These are phyloP conservation scores for Pagetopsis macropterus DNA, from an alignment of 2,797 vertebrate genomes.

Conservation along the genomic window DNA sequence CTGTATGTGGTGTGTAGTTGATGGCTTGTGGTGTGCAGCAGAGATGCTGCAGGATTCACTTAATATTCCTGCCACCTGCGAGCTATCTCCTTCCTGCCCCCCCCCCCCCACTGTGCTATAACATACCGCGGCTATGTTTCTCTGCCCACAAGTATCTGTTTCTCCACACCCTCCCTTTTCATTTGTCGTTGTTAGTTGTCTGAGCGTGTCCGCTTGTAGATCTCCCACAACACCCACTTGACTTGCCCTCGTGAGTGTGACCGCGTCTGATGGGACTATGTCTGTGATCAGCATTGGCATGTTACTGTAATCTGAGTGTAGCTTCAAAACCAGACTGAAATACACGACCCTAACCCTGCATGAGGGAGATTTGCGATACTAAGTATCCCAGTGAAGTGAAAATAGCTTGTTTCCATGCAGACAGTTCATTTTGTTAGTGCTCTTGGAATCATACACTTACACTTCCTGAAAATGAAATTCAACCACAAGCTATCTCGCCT, in stretches of 20 bases:
- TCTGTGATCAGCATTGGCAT: slow-evolving; percentile 16
- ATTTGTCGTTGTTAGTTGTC: slow-evolving; percentile 16
- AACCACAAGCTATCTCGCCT: slow-evolving; percentile 12
- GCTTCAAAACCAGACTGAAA: slow-evolving; percentile 12
- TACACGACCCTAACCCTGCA: background rate
- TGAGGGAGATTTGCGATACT: background rate
- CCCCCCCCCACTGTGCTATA: slow-evolving; percentile 39
- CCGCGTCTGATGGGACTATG: slow-evolving; percentile 8
- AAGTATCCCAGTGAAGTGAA: slow-evolving; percentile 21
- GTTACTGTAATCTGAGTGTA: slow-evolving; percentile 24
- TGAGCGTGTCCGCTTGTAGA: slow-evolving; percentile 32
- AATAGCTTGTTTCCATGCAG: slow-evolving; percentile 29
- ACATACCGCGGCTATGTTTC: slow-evolving; percentile 56
- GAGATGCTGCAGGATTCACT: slow-evolving; percentile 70
- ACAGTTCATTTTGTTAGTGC: slow-evolving; percentile 8
- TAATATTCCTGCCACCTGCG: slow-evolving; percentile 75
- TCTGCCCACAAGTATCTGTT: slow-evolving; percentile 32
- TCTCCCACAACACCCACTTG: slow-evolving; percentile 42
- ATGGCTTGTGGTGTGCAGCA: slow-evolving; percentile 67
- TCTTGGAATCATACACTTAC: background rate
- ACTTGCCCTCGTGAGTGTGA: slow-evolving; percentile 21
- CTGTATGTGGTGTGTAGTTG: slow-evolving; percentile 51
- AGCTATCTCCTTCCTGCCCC: slow-evolving; percentile 67
- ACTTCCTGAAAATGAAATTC: background rate
- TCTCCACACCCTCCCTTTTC: slow-evolving; percentile 15